A percentile compares a stretch with the other conserved stretches of the same genome.
phyloP scores from a whole-genome alignment of 2,888 invertebrate genomes.

The Iselma pallidipennis region DNA sequence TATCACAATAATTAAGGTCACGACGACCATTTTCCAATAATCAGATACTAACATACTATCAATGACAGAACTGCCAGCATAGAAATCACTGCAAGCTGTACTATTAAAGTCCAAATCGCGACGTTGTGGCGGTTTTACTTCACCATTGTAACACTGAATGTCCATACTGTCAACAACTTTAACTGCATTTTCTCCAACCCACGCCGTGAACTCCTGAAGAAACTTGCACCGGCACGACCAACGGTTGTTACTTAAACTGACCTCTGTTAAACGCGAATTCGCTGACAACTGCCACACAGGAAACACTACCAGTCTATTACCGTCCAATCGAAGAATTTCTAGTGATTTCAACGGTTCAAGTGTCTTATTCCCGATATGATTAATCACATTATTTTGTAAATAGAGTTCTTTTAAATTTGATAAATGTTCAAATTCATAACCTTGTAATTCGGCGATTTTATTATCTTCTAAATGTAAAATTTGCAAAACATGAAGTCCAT shows the following conservation, averaged over 20 bases:
- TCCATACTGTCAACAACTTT: constrained; percentile 78
- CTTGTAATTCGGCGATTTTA: constrained; percentile 75
- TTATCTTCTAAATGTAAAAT: constrained; percentile 86
- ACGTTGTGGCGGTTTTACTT: constrained; percentile 73
- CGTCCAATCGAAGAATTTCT: constrained; percentile 79
- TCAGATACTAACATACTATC: constrained; percentile 81
- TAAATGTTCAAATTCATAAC: constrained; percentile 84
- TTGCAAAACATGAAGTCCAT: constrained; percentile 78
- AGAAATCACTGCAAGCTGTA: constrained; percentile 85
- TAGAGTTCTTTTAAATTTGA: constrained; percentile 79
- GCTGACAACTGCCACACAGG: constrained; percentile 76
- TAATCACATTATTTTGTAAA: constrained; percentile 82
- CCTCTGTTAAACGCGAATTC: constrained; percentile 71
- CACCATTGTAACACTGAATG: constrained; percentile 80
- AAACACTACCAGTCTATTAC: constrained; percentile 79
- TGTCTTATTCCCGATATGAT: constrained; percentile 78
- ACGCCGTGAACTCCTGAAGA: constrained; percentile 80
- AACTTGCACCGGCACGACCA: constrained; percentile 93
- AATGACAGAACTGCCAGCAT: constrained; percentile 80
- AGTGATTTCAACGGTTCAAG: constrained; percentile 77
- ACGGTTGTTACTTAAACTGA: constrained; percentile 80
- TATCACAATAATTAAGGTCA: constrained; percentile 76
- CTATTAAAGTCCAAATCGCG: constrained; percentile 82
- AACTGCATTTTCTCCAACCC: constrained; percentile 79
- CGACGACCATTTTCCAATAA: constrained; percentile 82